phyloP scores from a whole-genome alignment of 2,888 invertebrate species.

The Microplitis deprimator region DNA sequence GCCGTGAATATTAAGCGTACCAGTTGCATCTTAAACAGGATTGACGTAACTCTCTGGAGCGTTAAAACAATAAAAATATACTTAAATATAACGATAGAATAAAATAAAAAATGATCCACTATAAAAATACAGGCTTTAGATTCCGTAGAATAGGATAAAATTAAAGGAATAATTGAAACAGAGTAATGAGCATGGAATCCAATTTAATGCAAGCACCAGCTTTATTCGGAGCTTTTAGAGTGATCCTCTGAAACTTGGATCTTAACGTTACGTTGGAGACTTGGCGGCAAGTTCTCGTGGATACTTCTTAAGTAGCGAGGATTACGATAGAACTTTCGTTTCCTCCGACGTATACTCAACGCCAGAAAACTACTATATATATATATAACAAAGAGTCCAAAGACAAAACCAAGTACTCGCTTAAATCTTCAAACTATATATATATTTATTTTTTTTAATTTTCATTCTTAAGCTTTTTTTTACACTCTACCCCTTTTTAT shows the following conservation, averaged over 20 bases:
- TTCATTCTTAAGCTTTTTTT: background rate
- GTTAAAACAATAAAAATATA: no score
- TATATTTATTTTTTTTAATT: slow-evolving; percentile 11
- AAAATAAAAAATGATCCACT: background rate
- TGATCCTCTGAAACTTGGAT: slow-evolving; percentile 42
- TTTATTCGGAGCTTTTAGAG: slow-evolving; percentile 28
- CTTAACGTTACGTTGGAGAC: slow-evolving; percentile 28
- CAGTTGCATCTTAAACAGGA: no score
- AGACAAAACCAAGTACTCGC: slow-evolving; percentile 29
- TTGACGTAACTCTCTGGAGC: no score
- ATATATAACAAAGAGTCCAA: background rate
- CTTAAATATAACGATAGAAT: no score
- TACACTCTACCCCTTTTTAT: background rate
- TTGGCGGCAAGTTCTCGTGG: slow-evolving; percentile 33
- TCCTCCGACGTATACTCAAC: slow-evolving; percentile 9
- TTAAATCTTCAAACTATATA: slow-evolving; percentile 35
- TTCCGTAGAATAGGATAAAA: background rate
- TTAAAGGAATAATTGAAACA: slow-evolving; percentile 18
- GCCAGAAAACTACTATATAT: background rate
- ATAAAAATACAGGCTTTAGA: background rate
- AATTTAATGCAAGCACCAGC: slow-evolving; percentile 21
- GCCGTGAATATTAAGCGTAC: no score
- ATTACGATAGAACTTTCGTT: slow-evolving; percentile 44
- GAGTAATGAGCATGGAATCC: slow-evolving; percentile 10
- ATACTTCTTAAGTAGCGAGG: slow-evolving; percentile 44